A percentile compares a stretch with the other conserved stretches of the same genome.
These are phyloP conservation scores for Galagoides demidoff DNA, from an alignment of 2,797 vertebrate genomes.

Conservation along the genomic window DNA sequence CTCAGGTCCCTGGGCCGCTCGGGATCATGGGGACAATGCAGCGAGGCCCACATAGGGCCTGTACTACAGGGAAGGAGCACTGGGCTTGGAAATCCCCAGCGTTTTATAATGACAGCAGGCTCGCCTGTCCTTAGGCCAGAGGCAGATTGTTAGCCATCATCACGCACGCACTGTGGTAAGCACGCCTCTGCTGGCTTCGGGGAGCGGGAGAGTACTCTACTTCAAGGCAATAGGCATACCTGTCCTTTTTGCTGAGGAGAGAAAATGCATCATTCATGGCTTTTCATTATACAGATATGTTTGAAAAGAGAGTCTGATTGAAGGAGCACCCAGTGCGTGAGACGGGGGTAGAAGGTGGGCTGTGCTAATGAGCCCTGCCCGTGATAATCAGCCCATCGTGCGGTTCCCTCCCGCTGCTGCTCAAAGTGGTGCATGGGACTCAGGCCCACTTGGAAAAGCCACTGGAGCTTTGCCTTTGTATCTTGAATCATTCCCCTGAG, in stretches of 20 bases:
- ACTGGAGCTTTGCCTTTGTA: not conserved
- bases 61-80: not conserved
- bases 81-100: rapidly evolving
- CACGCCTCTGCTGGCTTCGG: not conserved
- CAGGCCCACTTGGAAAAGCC: not conserved
- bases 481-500: not conserved
- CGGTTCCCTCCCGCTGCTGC: not conserved
- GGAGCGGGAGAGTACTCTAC: not conserved
- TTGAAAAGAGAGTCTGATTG: not conserved
- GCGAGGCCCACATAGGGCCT: not conserved
- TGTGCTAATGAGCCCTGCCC: too few relatives aligned
- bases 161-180: not conserved
- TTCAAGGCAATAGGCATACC: not conserved
- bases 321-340: not conserved
- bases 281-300: not conserved
- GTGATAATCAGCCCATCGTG: rapidly evolving
- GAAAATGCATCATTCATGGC: not conserved
- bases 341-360: rapidly evolving
- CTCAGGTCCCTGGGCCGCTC: too few relatives aligned
- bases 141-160: not conserved
- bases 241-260: not conserved
- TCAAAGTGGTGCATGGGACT: rapidly evolving
- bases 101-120: not conserved
- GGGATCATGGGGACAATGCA: rapidly evolving
- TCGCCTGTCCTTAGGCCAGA: not conserved